These are phyloP conservation scores for Diceros bicornis DNA, from an alignment of 2,797 vertebrate genomes.

Conservation along the genomic window DNA sequence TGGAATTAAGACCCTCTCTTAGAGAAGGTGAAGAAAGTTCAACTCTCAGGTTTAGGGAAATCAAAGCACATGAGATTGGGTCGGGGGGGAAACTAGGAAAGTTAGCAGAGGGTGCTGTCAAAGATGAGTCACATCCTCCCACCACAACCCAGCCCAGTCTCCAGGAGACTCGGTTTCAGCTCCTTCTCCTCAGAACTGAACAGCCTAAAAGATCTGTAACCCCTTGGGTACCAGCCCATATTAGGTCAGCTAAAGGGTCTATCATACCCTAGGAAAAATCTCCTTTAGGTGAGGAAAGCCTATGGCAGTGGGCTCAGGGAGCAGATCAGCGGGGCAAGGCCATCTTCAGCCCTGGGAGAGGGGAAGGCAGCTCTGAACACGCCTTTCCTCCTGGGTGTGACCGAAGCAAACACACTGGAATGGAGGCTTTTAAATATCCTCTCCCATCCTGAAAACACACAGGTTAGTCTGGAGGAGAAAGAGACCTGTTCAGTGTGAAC, in stretches of 20 bases:
- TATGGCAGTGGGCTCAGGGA: neutral
- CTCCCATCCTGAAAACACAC: neutral
- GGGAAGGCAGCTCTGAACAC: neutral
- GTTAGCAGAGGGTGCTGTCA: neutral
- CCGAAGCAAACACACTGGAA: neutral
- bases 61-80: neutral
- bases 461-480: neutral
- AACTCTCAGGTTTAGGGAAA: neutral
- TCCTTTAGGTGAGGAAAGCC: neutral
- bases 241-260: neutral
- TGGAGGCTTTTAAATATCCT: neutral
- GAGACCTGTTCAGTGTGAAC: neutral
- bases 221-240: neutral
- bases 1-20: neutral
- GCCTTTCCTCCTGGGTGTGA: neutral
- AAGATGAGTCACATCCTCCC: constrained; percentile 6
- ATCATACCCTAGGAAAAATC: neutral
- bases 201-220: neutral
- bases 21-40: neutral
- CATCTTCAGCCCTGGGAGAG: neutral
- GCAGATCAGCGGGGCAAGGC: neutral
- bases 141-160: neutral
- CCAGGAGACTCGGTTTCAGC: neutral
- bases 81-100: neutral
- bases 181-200: neutral